These are phyloP conservation scores for Leucoptera coffeella DNA, from an alignment of 2,888 invertebrate genomes.

Conservation along the genomic window DNA sequence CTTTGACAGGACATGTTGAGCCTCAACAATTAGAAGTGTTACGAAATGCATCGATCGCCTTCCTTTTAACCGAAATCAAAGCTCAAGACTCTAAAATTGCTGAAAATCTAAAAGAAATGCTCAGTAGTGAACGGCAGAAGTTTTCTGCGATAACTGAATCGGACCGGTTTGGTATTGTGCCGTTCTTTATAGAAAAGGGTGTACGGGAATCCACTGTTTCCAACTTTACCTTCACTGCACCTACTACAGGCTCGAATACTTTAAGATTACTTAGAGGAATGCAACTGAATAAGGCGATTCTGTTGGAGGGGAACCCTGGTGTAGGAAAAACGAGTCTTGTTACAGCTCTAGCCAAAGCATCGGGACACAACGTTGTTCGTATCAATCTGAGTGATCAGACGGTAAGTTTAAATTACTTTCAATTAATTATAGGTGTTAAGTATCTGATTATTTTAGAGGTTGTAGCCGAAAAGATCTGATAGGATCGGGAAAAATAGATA, in stretches of 20 bases:
- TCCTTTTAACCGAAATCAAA: constrained; percentile 49
- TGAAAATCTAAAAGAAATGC: constrained; percentile 17
- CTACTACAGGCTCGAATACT: constrained; percentile 76
- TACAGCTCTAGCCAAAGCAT: constrained; percentile 77
- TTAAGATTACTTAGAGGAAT: constrained; percentile 81
- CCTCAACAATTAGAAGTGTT: constrained; percentile 33
- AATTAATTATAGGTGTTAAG: no score
- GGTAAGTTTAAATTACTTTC: constrained; percentile 59
- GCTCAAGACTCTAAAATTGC: constrained; percentile 25
- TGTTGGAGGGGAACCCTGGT: constrained; percentile 96
- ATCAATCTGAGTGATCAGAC: constrained; percentile 99
- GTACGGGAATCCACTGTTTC: constrained; percentile 12
- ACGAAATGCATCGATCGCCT: constrained; percentile 45
- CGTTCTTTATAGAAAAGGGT: constrained; percentile 67
- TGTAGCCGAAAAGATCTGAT: no score
- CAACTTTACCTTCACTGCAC: constrained; percentile 68
- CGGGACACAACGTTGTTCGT: constrained; percentile 79
- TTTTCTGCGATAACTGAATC: constrained; percentile 24
- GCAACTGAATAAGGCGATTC: constrained; percentile 84
- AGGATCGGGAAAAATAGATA: no score
- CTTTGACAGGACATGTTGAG: constrained; percentile 67
- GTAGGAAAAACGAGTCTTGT: constrained; percentile 97
- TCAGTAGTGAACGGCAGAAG: constrained; percentile 19
- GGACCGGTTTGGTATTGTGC: constrained; percentile 64
- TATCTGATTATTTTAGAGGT: no score